Evolutionary conservation across 2,797 vertebrate species (phyloP), one percentile per base, ranked within the genome.

Genomic region (Agapornis canus): DNA sequence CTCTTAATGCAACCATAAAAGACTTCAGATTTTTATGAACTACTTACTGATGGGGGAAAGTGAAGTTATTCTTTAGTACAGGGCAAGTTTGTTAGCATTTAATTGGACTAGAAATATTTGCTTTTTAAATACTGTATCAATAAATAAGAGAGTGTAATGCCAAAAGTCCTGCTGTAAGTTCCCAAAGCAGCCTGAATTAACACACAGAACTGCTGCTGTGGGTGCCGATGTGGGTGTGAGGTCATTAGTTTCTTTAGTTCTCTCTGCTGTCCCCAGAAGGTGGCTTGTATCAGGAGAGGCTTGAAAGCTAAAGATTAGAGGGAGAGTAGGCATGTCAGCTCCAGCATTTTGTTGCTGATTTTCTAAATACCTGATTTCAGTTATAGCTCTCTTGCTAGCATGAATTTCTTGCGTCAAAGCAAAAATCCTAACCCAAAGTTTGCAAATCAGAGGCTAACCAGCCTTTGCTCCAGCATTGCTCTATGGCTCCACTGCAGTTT

Each of bases 281-380:
- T 91, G 73, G 82, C 39, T 66, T 76, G 21, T 78, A 43, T 72
- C 80, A 92, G 66, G 56, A 90, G 47, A 19, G 25, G 13, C 42
- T 90, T 57, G 68, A 37, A 90, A 59, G 52, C 75, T 73, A 14
- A 78, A 77, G 63, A 79, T 76, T 20, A 82, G 59, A 78, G 10
- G 56, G 47, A 80, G 32, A 51, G 40, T 11, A 71, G 54, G 47
- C 20, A 37, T 52, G 29, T 69, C 43, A 92, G 17, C 66, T 90
- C 43, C 70, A 77, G 40, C 20, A 23, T 56, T 91, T 92, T 86
- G 49, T 39, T 56, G 63, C 37, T 59, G 65, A 32, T 86, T 91
- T 90, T 78, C n/a, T 64, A 61, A 69, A 59, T 61, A 22, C 31
- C 17, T 82, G 40, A 39, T 94, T 94, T 91, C 59, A 71, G 10